Base-by-base conservation (phyloP, 1,140 invertebrate genomes). In the Drosophila eugracilis region DNA sequence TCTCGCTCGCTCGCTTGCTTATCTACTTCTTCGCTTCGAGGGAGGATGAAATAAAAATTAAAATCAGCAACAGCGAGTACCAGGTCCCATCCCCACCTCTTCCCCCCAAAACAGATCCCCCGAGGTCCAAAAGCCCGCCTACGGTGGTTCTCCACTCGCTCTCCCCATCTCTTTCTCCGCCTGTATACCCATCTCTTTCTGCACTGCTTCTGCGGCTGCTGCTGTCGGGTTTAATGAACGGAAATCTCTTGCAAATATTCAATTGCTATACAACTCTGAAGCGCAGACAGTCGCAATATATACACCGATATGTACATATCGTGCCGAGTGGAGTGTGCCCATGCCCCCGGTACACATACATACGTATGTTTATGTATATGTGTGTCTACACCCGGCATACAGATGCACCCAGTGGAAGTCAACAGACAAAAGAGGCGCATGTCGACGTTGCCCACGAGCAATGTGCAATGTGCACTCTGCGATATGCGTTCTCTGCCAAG, bases 221-320 rank as follows among this genome's bases (percentile, higher is more conserved):
- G 73, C 54, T 81, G 83, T 89, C 84, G 83, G 83, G 83, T 88
- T 88, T 88, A 88, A 88, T 88, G 83, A 88, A 88, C 83, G 83
- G 84, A 88, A 88, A 88, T 88, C 83, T 88, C 84, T 88, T 88
- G 83, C 83, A 88, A 88, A 88, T 88, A 88, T 88, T 88, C 83
- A 88, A 88, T 88, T 88, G 83, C 84, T 89, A 85, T 86, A 85
- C 78, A 86, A 84, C 75, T 71, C 75, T 62, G 75, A 75, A 75
- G 72, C 72, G 73, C 81, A 85, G 71, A 72, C 79, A 63, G 72
- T 54, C 48, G 70, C 70, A 74, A 63, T 70, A 70, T 47, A 50
- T 44, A 59, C 34, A 49, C 44, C 24, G 47, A 78, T 69, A 76
- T 63, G 39, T 55, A 71, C 44, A 80, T 47, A 71, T 36, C 53